A percentile compares a stretch with the other conserved stretches of the same genome.
Conservation (phyloP, 2,888 invertebrate species). For the Biston stratarius region DNA sequence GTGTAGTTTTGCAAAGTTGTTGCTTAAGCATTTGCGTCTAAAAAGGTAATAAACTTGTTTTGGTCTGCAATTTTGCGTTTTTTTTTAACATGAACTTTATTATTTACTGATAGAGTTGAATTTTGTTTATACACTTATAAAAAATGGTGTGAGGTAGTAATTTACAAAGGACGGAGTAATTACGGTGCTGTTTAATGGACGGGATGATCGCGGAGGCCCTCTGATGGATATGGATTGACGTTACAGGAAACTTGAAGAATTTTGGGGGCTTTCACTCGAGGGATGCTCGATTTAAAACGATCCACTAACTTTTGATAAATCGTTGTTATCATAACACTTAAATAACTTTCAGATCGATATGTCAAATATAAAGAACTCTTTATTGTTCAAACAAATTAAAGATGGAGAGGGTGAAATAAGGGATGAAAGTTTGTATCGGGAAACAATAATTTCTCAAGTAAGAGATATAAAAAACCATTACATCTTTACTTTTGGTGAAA, state of each 20-base stretch:
- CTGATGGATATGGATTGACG: constrained; percentile 56
- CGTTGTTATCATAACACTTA: not conserved
- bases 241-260: constrained; percentile 51
- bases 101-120: not conserved
- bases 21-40: no score
- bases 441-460: no score
- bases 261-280: constrained; percentile 43
- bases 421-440: no score
- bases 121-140: constrained; percentile 1
- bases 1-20: not conserved
- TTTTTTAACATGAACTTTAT: not conserved
- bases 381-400: no score
- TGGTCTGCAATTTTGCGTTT: not conserved
- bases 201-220: constrained; percentile 54
- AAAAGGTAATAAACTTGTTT: no score
- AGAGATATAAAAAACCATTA: no score
- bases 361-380: not conserved
- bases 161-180: constrained; percentile 61
- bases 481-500: no score
- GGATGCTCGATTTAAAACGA: constrained; percentile 40
- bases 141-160: constrained; percentile 29
- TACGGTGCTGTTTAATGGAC: constrained; percentile 55
- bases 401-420: no score
- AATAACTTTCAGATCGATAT: not conserved
- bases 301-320: constrained; percentile 4